Evolutionary conservation across 2,113 vertebrate genomes (phyloP).

Genomic region (Halichoerus grypus): DNA sequence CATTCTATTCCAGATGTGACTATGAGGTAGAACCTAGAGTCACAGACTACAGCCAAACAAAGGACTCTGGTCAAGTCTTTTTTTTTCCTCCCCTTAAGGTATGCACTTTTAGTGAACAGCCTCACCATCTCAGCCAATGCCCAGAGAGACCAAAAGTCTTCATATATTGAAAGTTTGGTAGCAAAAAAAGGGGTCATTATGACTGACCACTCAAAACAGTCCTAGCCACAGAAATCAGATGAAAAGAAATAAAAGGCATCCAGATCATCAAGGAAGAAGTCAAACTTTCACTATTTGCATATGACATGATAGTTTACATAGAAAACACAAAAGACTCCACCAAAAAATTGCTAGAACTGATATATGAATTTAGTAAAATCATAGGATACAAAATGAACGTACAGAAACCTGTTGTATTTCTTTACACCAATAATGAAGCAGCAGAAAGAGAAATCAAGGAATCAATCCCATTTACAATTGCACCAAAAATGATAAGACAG

Average conservation of each 20-base stretch:
- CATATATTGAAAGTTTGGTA: slow-evolving; percentile 87
- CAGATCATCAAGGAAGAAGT: not conserved
- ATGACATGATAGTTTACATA: not conserved
- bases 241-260: not conserved
- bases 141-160: slow-evolving; percentile 86
- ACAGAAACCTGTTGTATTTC: not conserved
- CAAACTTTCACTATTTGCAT: not conserved
- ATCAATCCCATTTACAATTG: not conserved
- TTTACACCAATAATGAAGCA: not conserved
- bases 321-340: not conserved
- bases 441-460: not conserved
- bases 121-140: slow-evolving; percentile 83
- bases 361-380: not conserved
- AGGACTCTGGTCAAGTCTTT: not conserved
- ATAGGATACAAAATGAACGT: not conserved
- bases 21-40: not conserved
- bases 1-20: not conserved
- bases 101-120: slow-evolving; percentile 96
- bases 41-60: not conserved
- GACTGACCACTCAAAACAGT: not conserved
- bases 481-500: not conserved
- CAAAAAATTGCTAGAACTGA: not conserved
- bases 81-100: slow-evolving; percentile 85
- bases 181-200: slow-evolving; percentile 39
- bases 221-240: not conserved